phyloP scores from a whole-genome alignment of 2,113 vertebrate species.

The Sylvietta virens region DNA sequence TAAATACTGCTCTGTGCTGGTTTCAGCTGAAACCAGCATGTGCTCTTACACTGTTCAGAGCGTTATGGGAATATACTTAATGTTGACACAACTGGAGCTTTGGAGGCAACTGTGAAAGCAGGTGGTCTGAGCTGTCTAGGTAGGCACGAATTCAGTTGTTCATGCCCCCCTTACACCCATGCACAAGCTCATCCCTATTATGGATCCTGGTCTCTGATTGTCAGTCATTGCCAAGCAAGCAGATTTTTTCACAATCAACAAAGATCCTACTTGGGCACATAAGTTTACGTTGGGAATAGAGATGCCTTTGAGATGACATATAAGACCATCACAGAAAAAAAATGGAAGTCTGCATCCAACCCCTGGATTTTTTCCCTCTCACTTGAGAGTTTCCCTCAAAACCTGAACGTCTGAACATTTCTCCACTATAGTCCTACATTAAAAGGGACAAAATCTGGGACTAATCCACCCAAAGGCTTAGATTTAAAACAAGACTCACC shows the following conservation, averaged over 20 bases:
- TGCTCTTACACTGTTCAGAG: not conserved
- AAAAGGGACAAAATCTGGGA: not conserved
- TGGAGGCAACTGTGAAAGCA: conserved; percentile 25
- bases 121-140: conserved; percentile 6
- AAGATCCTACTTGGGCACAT: not conserved
- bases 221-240: not conserved
- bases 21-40: not conserved
- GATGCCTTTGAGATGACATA: not conserved
- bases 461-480: not conserved
- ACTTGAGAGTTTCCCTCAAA: not conserved
- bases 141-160: not conserved
- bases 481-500: not conserved
- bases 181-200: not conserved
- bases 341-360: not conserved
- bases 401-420: not conserved
- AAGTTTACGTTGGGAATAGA: not conserved
- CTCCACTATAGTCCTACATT: not conserved
- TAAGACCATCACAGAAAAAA: not conserved
- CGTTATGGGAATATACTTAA: conserved; percentile 62
- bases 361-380: not conserved
- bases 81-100: conserved; percentile 71
- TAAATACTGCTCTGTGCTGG: not conserved
- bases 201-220: rapidly evolving
- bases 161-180: not conserved
- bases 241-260: not conserved